Percentiles rank a stretch among this genome's conserved stretches.
Evolutionary conservation across 2,797 vertebrate species (phyloP).

Genomic region (Chaunax sp.): DNA sequence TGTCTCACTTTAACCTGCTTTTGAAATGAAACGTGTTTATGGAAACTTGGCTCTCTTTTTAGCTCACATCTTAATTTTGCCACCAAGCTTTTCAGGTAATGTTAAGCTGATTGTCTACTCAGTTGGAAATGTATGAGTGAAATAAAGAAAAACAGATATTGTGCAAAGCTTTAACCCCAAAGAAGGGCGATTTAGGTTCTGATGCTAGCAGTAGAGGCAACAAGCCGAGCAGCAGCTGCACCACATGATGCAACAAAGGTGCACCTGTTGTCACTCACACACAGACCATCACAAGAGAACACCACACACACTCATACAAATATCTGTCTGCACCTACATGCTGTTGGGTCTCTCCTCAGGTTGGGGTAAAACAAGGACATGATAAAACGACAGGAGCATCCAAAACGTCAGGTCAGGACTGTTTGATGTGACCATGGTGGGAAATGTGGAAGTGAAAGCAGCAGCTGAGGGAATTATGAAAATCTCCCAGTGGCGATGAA

Average conservation of each 20-base stretch:
- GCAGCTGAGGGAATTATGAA: constrained; percentile 63
- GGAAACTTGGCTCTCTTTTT: not conserved
- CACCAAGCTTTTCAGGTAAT: not conserved
- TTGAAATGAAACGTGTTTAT: no score
- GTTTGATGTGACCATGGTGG: constrained; percentile 57
- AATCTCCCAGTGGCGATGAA: constrained; percentile 48
- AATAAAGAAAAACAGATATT: not conserved
- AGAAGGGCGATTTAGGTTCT: constrained; percentile 22
- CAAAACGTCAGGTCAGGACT: constrained; percentile 60
- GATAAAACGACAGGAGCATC: constrained; percentile 30
- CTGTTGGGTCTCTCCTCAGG: constrained; percentile 51
- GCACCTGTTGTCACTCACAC: constrained; percentile 68
- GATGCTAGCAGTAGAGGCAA: constrained; percentile 37
- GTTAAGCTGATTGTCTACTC: not conserved
- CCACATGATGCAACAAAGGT: constrained; percentile 68
- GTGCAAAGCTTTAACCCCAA: constrained; percentile 20
- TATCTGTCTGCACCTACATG: constrained; percentile 47
- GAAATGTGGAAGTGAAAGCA: constrained; percentile 69
- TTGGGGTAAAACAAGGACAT: constrained; percentile 69
- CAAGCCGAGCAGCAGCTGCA: constrained; percentile 63
- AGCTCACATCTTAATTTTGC: constrained; percentile 4
- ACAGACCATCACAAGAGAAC: constrained; percentile 22
- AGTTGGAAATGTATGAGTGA: not conserved
- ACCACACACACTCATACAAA: constrained; percentile 27
- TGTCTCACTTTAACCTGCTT: no score